Conservation (phyloP, 1,140 invertebrate species). For the Physella acuta region DNA sequence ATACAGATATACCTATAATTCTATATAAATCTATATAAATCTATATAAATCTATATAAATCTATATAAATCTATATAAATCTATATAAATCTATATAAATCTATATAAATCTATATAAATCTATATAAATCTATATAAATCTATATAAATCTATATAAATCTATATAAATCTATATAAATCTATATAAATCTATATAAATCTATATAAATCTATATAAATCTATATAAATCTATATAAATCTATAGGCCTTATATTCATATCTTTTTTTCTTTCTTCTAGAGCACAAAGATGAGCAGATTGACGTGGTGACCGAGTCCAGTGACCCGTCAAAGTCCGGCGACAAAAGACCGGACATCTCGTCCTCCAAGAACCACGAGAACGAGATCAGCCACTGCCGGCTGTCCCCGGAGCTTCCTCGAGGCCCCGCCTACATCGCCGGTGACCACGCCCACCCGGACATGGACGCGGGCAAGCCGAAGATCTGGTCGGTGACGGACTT, state of each 20-base stretch:
- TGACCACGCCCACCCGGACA: conserved; percentile 24
- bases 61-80: too few species aligned
- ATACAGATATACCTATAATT: too few species aligned
- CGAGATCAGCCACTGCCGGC: conserved; percentile 18
- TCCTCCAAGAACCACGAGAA: conserved; percentile 1
- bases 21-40: too few species aligned
- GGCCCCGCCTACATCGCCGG: conserved; percentile 21
- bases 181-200: too few species aligned
- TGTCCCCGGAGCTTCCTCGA: conserved; percentile 21
- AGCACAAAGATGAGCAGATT: conserved; percentile 17
- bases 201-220: too few species aligned
- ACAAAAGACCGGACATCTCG: not conserved
- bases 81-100: too few species aligned
- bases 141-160: too few species aligned
- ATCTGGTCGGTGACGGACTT: conserved; percentile 40
- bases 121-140: too few species aligned
- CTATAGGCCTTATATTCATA: not conserved
- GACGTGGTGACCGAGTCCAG: conserved; percentile 20
- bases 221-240: too few species aligned
- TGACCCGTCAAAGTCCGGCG: not conserved
- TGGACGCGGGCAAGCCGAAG: conserved; percentile 34
- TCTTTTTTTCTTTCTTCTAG: conserved; percentile 5
- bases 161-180: too few species aligned
- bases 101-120: too few species aligned
- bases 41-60: too few species aligned